Evolutionary conservation across 2,113 vertebrate species (phyloP), one percentile per base, ranked within the genome.

Genomic region (Engystomops pustulosus): DNA sequence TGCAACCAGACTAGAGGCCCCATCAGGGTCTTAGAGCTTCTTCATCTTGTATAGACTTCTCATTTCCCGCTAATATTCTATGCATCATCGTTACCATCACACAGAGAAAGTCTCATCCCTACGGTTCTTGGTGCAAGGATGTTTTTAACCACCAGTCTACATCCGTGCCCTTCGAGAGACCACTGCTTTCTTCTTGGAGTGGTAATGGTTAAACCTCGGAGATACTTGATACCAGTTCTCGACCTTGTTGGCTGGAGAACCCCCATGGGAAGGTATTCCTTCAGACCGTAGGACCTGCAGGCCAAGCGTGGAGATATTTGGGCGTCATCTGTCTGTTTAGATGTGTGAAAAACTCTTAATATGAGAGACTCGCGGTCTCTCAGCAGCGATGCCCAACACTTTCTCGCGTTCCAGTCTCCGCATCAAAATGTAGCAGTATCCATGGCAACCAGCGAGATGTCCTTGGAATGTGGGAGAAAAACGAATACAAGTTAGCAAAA

Each of bases 401-500:
- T 32, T 65, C 20, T 58, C 32, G 1, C 25, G 32, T 18, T 80
- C 62, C 65, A 27, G 7, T 76, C 53, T 23, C 69, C 2, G 25
- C 81, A 83, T 76, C 25, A 25, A 15, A 76, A 76, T 62, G 14
- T 49, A 18, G 20, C 18, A 62, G 81, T 83, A 47, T 49, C 71
- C 81, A 76, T 83, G 41, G 81, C 23, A 72, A 83, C 70, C 38
- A 38, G 3, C 15, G 41, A 75, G 36, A 72, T 76, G 81, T 74
- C 81, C 81, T 76, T 75, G 53, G 12, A 49, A 49, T 76, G 70
- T 65, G 71, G 55, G 71, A 47, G 81, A 53, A 49, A 65, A 62
- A 25, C 51, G 36, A 65, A 55, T 20, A 65, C 6, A 8, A 32
- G 34, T 47, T 74, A 49, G 30, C 34, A 60, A 25, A 38, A 36